These are phyloP conservation scores for Elanus axillaris DNA, from an alignment of 2,113 vertebrate genomes.

Conservation along the genomic window DNA sequence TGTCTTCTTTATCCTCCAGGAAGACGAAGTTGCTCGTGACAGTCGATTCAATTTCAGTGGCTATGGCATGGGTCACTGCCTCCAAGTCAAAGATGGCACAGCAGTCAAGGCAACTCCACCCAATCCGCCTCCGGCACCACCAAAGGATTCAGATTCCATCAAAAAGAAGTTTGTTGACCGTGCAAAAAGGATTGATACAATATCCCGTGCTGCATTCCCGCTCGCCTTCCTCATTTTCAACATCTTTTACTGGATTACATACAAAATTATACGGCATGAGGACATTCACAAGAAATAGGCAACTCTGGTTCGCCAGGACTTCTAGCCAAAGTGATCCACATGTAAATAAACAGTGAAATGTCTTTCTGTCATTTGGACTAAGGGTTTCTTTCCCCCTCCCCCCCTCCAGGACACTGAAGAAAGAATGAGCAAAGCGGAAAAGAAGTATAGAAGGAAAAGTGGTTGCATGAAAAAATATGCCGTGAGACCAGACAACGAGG, in stretches of 20 bases:
- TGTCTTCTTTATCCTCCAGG: conserved; percentile 74
- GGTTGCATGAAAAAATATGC: conserved; percentile 35
- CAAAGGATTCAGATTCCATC: conserved; percentile 87
- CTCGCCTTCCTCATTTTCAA: conserved; percentile 99
- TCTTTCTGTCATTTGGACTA: conserved; percentile 70
- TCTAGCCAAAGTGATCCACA: conserved; percentile 68
- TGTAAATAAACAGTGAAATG: conserved; percentile 78
- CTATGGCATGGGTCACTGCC: conserved; percentile 90
- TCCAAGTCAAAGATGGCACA: conserved; percentile 89
- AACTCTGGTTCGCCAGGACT: conserved; percentile 46
- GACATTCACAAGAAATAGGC: conserved; percentile 87
- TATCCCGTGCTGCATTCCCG: conserved; percentile 95
- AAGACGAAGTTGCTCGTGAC: conserved; percentile 87
- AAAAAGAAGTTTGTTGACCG: conserved; percentile 97
- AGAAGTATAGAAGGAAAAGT: conserved; percentile 24
- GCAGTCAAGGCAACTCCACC: conserved; percentile 81
- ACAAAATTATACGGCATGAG: conserved; percentile 97
- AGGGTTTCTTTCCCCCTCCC: conserved; percentile 38
- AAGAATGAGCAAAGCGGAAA: conserved; percentile 23
- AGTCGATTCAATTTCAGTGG: conserved; percentile 93
- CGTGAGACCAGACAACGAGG: background rate
- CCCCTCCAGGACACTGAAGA: conserved; percentile 49
- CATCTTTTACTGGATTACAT: conserved; percentile 99
- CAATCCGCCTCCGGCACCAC: conserved; percentile 70
- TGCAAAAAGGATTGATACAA: conserved; percentile 97